Evolutionary conservation across 2,113 vertebrate species (phyloP), one percentile per base, ranked within the genome.

Genomic region (Elachura formosa): DNA sequence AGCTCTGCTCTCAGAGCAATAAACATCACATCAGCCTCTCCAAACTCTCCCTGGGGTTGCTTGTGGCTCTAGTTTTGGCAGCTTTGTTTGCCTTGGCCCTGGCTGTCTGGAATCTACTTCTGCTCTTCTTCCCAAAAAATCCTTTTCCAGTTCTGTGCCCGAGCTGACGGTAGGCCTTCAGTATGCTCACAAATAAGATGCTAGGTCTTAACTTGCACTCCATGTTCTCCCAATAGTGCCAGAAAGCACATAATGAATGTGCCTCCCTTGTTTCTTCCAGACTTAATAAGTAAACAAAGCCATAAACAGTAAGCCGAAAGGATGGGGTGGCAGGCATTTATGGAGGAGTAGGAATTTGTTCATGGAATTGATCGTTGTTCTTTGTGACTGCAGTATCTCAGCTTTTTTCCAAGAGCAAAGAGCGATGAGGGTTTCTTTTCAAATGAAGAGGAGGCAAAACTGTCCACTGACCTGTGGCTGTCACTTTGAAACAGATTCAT

Each of bases 171-270:
- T 85, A 87, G 64, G 61, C 95, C 76, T 95, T 92, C 87, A 95
- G 78, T 84, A 55, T 91, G 89, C 79, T 67, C 92, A 84, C 88
- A 93, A 95, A 87, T 93, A 76, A 95, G 90, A 92, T 84, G 63
- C 90, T 92, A 48, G 80, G 89, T 91, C 87, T 95, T 79, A 24
- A 29, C 92, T 91, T 88, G 51, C 85, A 91, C 88, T 89, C 72
- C 84, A 41, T 93, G 72, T 90, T 92, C 85, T 95, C 91, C 62
- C 88, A 92, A 0, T 63, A 95, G 91, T 95, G 88, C 88, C 83
- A 93, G 95, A 95, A 96, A 96, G 77, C 87, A 86, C 79, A 86
- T 92, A 94, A 94, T 95, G 88, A 96, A 93, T 93, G 89, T 87
- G 29, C 92, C 89, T 93, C 90, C 81, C 93, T 73, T 94, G 82